These are phyloP conservation scores for Heterohyrax brucei DNA, from an alignment of 2,797 vertebrate species.

Conservation along the genomic window DNA sequence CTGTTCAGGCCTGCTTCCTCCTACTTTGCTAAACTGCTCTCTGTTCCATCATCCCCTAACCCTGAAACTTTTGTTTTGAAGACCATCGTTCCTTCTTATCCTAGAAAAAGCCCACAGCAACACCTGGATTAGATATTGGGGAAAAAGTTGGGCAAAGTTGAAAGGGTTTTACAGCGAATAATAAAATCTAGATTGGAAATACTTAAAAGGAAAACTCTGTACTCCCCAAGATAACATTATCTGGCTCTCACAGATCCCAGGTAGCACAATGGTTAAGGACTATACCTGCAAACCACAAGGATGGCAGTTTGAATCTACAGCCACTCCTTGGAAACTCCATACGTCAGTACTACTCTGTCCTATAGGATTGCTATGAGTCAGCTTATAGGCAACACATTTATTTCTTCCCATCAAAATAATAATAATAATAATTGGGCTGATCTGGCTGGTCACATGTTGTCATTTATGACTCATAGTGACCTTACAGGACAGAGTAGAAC, in stretches of 20 bases:
- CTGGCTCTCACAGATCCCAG: background rate
- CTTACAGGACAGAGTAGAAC: too few relatives aligned
- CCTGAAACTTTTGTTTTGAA: slow-evolving; percentile 49
- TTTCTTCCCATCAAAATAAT: slow-evolving; percentile 61
- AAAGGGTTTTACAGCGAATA: slow-evolving; percentile 67
- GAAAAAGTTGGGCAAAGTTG: background rate
- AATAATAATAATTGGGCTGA: background rate
- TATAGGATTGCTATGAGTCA: too few relatives aligned
- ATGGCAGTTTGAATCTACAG: too few relatives aligned
- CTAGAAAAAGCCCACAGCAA: slow-evolving; percentile 33
- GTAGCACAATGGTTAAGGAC: too few relatives aligned
- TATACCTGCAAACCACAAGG: too few relatives aligned
- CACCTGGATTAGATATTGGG: background rate
- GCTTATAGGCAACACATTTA: background rate
- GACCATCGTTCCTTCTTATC: slow-evolving; percentile 11
- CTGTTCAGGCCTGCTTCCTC: background rate
- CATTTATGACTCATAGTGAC: too few relatives aligned
- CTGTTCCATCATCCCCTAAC: background rate
- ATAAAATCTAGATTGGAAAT: slow-evolving; percentile 62
- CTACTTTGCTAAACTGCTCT: slow-evolving; percentile 20
- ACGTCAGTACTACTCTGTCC: too few relatives aligned
- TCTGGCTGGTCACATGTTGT: background rate
- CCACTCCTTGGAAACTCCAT: too few relatives aligned
- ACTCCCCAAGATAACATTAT: slow-evolving; percentile 21
- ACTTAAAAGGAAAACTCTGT: slow-evolving; percentile 64